phyloP scores from a whole-genome alignment of 2,888 invertebrate genomes.

The Plebejus melissa region DNA sequence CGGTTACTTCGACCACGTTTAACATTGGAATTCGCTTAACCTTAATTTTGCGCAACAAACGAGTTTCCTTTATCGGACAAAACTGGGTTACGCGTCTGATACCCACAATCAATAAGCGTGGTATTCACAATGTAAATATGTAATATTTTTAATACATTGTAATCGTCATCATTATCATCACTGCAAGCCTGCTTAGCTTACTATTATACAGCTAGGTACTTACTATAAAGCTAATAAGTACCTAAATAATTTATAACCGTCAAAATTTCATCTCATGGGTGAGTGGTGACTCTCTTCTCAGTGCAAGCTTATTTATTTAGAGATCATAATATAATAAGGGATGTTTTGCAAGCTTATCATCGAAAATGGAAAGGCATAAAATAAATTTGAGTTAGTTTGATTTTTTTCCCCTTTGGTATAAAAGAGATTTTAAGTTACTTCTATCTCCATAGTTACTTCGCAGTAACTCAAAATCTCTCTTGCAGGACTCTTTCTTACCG shows the following conservation, averaged over 20 bases:
- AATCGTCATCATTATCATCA: neutral
- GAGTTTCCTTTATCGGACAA: constrained; percentile 38
- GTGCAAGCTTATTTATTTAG: too few relatives aligned
- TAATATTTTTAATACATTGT: neutral
- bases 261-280: too few relatives aligned
- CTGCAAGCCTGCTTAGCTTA: neutral
- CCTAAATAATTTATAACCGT: too few relatives aligned
- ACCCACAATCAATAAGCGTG: constrained; percentile 34
- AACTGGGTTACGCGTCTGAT: constrained; percentile 37
- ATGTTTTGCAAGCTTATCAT: too few relatives aligned
- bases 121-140: neutral
- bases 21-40: constrained; percentile 30
- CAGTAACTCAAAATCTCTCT: neutral
- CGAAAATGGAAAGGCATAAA: too few relatives aligned
- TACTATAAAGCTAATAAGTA: too few relatives aligned
- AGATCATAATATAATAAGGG: too few relatives aligned
- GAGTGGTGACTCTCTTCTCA: too few relatives aligned
- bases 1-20: constrained; percentile 7
- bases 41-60: constrained; percentile 31
- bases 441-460: neutral
- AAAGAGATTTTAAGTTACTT: neutral
- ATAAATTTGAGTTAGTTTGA: too few relatives aligned
- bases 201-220: too few relatives aligned
- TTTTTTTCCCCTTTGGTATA: too few relatives aligned
- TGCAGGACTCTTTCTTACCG: neutral